Evolutionary conservation across 2,113 vertebrate genomes (phyloP).

Genomic region (Dinomys branickii): DNA sequence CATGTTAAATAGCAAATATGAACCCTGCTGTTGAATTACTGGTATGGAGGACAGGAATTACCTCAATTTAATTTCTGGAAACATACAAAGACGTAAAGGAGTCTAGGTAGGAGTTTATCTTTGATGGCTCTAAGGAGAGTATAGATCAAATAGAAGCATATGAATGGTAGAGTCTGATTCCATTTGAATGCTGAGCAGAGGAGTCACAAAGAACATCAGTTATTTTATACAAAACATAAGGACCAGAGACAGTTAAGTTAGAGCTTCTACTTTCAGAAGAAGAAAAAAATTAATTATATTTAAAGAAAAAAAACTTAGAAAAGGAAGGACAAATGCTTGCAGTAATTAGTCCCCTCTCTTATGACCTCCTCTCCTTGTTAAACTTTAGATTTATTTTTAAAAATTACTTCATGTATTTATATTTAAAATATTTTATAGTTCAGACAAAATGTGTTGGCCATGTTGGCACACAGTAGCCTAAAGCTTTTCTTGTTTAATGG

Average conservation of each 20-base stretch:
- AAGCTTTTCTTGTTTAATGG: background rate
- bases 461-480: background rate
- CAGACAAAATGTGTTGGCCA: background rate
- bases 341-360: background rate
- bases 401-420: background rate
- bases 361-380: background rate
- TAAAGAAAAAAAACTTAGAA: slow-evolving; percentile 10
- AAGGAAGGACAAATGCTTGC: background rate
- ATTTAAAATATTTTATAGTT: slow-evolving; percentile 49
- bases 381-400: slow-evolving; percentile 1
- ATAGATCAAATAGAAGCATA: background rate
- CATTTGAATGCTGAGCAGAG: slow-evolving; percentile 4
- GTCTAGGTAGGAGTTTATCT: background rate
- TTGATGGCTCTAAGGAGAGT: background rate
- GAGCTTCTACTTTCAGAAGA: slow-evolving; percentile 33
- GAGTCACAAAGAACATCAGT: slow-evolving; percentile 12
- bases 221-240: slow-evolving; percentile 41
- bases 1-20: background rate
- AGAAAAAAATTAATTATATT: slow-evolving; percentile 13
- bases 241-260: slow-evolving; percentile 39
- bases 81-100: background rate
- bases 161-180: background rate
- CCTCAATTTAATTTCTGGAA: slow-evolving; percentile 28
- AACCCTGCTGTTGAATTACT: background rate
- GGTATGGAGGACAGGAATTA: background rate